Base-by-base conservation (phyloP, 2,888 invertebrate species). In the Sphaerophoria rueppellii region DNA sequence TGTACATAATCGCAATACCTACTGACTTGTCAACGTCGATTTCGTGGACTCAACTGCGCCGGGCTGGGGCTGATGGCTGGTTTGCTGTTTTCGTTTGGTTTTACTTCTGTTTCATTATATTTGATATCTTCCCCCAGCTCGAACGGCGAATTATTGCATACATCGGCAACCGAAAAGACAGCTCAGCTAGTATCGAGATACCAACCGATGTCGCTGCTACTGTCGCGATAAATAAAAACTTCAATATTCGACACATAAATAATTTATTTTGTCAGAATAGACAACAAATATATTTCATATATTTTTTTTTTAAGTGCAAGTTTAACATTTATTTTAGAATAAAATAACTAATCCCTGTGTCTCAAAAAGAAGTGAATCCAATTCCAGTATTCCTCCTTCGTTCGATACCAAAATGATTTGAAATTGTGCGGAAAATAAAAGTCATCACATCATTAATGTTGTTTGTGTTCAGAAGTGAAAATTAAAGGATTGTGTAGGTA, bases 151-250 rank as follows among this genome's bases (percentile, higher is more conserved):
- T 32, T 72, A 75, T 70, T 85, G 76, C 65, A 77, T 54, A 81
- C 77, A 73, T 52, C 43, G 65, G 63, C 73, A 63, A 50, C 40
- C 48, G 35, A 85, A 77, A 85, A 72, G 55, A 70, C 73, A 85
- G 81, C 81, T 77, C 63, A 77, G 63, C 67, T 81, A 85, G 85
- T 81, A 81, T 81, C 65, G 70, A 85, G 85, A 85, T 65, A 77
- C 35, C 85, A 81, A 63, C 81, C 85, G 76, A 76, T 76, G 80
- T 75, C 37, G 67, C 35, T 35, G 65, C 40, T 37, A 65, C 35
- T 75, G 32, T 32, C 46, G 69, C 67, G 16, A 67, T 67, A 40
- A 54, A 67, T 32, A 61, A 80, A 24, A 24, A 63, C 58, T 61
- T 65, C 48, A 60, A 37, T 67, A 57, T 73, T 58, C 57, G 65